These are phyloP conservation scores for Carduelis carduelis DNA, from an alignment of 2,797 vertebrate species.

Conservation along the genomic window DNA sequence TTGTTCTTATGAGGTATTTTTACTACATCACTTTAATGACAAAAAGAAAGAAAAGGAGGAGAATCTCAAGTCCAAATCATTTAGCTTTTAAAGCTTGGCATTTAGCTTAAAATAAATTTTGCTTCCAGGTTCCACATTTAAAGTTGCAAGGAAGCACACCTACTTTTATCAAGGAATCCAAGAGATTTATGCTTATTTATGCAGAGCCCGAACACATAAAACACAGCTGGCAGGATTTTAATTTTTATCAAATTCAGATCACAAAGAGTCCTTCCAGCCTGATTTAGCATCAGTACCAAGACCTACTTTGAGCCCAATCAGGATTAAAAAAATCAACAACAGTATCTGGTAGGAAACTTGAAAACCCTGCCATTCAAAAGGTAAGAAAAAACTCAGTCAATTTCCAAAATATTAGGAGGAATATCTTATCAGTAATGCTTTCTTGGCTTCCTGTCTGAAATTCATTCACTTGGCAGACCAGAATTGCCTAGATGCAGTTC, in stretches of 20 bases:
- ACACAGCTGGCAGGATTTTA: background rate
- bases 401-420: background rate
- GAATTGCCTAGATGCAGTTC: background rate
- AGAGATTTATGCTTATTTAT: background rate
- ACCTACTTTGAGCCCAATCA: background rate
- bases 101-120: background rate
- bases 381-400: background rate
- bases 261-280: background rate
- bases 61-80: background rate
- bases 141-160: background rate
- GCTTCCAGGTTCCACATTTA: background rate
- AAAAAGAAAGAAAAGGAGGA: background rate
- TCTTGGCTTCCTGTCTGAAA: slow-evolving; percentile 2
- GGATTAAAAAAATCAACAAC: background rate
- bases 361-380: background rate
- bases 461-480: background rate
- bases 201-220: background rate
- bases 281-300: background rate
- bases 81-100: background rate
- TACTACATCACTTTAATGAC: background rate
- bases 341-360: background rate
- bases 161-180: background rate
- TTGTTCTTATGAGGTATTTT: background rate
- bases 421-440: background rate
- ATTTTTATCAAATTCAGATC: background rate